Percentiles rank a stretch among this genome's conserved stretches.
Conservation (phyloP, 2,888 invertebrate species). For the Diogma glabrata region DNA sequence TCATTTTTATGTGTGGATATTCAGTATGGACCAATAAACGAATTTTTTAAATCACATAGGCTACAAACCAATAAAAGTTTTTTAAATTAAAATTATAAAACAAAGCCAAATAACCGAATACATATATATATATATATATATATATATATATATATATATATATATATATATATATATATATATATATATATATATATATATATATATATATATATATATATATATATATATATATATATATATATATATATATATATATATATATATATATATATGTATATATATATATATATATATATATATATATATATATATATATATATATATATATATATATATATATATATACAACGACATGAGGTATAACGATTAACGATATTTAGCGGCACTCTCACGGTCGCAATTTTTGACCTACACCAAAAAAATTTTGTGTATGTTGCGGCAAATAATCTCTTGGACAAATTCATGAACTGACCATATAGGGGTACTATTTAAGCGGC, state of each 20-base stretch:
- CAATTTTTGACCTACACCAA: too few species aligned
- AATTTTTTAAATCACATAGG: too few species aligned
- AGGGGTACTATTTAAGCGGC: too few species aligned
- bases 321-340: conserved; percentile 3
- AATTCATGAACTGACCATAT: too few species aligned
- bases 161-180: conserved; percentile 7
- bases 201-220: conserved; percentile 3
- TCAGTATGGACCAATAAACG: too few species aligned
- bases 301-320: conserved; percentile 4
- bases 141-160: conserved; percentile 5
- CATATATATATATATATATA: conserved; percentile 6
- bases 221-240: conserved; percentile 7
- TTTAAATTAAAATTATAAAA: too few species aligned
- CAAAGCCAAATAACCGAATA: not conserved
- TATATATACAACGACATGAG: conserved; percentile 5
- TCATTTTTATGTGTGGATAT: too few species aligned
- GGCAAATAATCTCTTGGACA: too few species aligned
- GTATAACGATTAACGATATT: too few species aligned
- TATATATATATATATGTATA: conserved; percentile 6
- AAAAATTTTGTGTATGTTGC: too few species aligned
- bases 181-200: conserved; percentile 7
- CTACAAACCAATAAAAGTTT: too few species aligned
- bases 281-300: conserved; percentile 7
- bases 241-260: conserved; percentile 6
- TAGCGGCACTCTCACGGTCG: too few species aligned